Evolutionary conservation across 2,888 invertebrate genomes (phyloP).

Genomic region (Pilophorus perplexus): DNA sequence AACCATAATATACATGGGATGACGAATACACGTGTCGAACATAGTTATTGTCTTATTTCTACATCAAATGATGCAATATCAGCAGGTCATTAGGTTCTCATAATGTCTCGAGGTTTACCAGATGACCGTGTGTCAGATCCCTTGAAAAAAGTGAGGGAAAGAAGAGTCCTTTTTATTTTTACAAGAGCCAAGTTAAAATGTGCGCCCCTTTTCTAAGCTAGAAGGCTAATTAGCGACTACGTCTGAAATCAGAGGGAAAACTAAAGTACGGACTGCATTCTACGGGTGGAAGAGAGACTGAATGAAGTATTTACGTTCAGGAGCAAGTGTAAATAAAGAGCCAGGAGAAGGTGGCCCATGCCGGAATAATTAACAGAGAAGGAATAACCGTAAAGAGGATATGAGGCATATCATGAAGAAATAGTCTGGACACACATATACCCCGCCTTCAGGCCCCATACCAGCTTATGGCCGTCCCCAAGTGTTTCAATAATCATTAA

Average conservation of each 20-base stretch:
- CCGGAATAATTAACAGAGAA: slow-evolving; percentile 43
- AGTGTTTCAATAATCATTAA: slow-evolving; percentile 42
- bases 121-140: neutral
- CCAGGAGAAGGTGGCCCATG: slow-evolving; percentile 27
- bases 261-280: slow-evolving; percentile 16
- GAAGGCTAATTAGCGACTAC: slow-evolving; percentile 26
- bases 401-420: slow-evolving; percentile 46
- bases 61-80: no score
- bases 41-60: no score
- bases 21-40: no score
- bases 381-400: slow-evolving; percentile 43
- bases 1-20: no score
- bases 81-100: neutral
- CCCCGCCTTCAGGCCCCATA: slow-evolving; percentile 2
- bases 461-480: slow-evolving; percentile 40
- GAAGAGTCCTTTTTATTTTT: neutral
- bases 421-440: slow-evolving; percentile 39
- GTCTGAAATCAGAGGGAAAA: slow-evolving; percentile 27
- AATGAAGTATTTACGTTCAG: slow-evolving; percentile 38
- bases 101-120: neutral
- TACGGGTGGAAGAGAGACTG: slow-evolving; percentile 1
- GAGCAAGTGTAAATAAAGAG: slow-evolving; percentile 34
- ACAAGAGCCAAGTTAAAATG: neutral
- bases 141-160: neutral
- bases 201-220: slow-evolving; percentile 9